Conservation (phyloP, 2,113 vertebrate species). For the Thalassoma bifasciatum region DNA sequence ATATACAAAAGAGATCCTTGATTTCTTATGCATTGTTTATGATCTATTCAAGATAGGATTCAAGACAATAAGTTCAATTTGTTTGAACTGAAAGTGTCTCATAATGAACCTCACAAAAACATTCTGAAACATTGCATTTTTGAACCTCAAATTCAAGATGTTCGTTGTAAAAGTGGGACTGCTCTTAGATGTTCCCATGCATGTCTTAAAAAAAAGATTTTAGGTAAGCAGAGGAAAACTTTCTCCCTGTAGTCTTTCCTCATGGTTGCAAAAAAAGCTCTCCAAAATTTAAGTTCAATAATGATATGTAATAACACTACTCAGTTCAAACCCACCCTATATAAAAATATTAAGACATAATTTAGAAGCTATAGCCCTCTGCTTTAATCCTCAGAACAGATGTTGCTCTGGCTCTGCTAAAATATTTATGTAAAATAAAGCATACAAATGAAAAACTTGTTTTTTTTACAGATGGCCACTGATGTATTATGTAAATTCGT, state of each 20-base stretch:
- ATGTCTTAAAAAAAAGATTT: background rate
- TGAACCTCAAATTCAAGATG: too few species aligned
- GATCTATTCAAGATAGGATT: background rate
- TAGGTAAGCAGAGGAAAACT: background rate
- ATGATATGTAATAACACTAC: too few species aligned
- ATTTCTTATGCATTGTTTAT: background rate
- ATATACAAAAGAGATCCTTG: background rate
- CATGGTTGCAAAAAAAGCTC: too few species aligned
- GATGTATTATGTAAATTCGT: too few species aligned
- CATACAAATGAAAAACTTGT: too few species aligned
- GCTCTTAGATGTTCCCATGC: background rate
- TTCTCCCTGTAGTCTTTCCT: background rate
- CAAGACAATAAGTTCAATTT: background rate
- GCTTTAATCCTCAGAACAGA: background rate
- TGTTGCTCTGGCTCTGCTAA: too few species aligned
- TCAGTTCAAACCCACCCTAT: background rate
- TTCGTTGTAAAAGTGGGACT: background rate
- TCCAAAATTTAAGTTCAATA: too few species aligned
- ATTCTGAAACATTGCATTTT: too few species aligned
- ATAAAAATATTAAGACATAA: background rate
- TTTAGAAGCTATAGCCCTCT: background rate
- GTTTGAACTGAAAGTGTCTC: too few species aligned
- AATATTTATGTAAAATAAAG: too few species aligned
- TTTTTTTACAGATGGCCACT: too few species aligned
- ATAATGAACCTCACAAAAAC: too few species aligned